Evolutionary conservation across 23 tunicate species (phyloP), one percentile per base, ranked within the genome.

Genomic region (Trididemnum miniatum): DNA sequence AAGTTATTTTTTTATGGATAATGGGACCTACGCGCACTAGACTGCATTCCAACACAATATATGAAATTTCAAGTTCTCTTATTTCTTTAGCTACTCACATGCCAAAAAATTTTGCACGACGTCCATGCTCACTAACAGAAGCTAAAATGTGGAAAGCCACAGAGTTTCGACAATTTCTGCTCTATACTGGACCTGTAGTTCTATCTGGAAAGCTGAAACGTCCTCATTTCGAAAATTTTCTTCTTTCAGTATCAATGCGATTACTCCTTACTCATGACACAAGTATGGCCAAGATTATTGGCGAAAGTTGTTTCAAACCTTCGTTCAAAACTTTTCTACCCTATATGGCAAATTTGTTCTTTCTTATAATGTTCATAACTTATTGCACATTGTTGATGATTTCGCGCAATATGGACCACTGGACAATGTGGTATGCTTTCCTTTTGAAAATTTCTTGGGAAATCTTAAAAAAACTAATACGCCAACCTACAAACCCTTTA

Each of bases 71-170:
- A 2, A 31, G 31, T 32, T 32, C 40, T 1, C 59, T 79, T 35
- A 2, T 79, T 31, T 54, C 83, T 35, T 57, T 59, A 27, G 37
- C 71, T 24, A 31, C 33, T 54, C 59, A 59, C 35, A 80, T 80
- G 25, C 60, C 84, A 4, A 59, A 40, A 32, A 66, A 80, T 29
- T 80, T 80, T 80, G 60, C 75, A 59, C 75, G 84, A 36, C 35
- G 38, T 27, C 75, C 84, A 26, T 65, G 59, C 30, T 31, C 69
- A 65, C 65, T 65, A 80, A 65, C 39, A 60, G 84, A 80, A 65
- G 36, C 32, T 80, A 66, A 80, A n/a, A 34, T 65, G 25, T 80
- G 84, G 84, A 80, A 80, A 65, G 84, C 84, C 25, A 80, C 84
- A 36, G 84, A 80, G 34, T 80, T 80, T 80, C 75, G 84, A 31